phyloP scores from a whole-genome alignment of 2,888 invertebrate genomes.

The Bellardia pandia region DNA sequence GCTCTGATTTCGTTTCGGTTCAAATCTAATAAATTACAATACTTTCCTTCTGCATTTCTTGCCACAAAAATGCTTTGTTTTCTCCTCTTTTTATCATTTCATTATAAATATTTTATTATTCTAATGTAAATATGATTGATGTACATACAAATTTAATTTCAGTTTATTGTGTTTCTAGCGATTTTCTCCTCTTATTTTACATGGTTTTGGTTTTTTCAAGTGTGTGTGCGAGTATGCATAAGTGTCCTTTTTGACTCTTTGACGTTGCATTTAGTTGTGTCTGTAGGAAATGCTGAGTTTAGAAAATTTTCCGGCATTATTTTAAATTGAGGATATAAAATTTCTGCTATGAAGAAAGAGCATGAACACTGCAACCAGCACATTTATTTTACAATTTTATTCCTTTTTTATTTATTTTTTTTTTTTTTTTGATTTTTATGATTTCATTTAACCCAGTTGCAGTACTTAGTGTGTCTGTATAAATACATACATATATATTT shows the following conservation, averaged over 20 bases:
- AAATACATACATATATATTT: too few relatives aligned
- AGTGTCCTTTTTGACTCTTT: conserved; percentile 59
- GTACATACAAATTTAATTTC: conserved; percentile 63
- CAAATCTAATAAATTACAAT: conserved; percentile 47
- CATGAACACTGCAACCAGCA: conserved; percentile 54
- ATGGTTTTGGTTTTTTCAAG: neutral
- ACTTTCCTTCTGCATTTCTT: conserved; percentile 26
- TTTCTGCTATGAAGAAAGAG: conserved; percentile 28
- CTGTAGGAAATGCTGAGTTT: conserved; percentile 72
- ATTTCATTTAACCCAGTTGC: conserved; percentile 67
- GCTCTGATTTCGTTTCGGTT: conserved; percentile 10
- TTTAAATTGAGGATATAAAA: conserved; percentile 72
- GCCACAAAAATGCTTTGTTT: conserved; percentile 23
- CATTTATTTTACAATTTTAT: conserved; percentile 26
- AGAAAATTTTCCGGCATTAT: conserved; percentile 73
- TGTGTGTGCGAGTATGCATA: conserved; percentile 48
- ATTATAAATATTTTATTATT: conserved; percentile 62
- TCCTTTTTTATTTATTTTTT: too few relatives aligned
- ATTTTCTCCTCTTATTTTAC: neutral
- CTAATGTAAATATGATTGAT: conserved; percentile 69
- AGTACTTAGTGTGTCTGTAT: conserved; percentile 19
- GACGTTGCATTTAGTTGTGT: conserved; percentile 62
- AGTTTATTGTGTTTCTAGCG: conserved; percentile 30
- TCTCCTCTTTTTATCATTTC: conserved; percentile 27
- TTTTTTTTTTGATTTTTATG: conserved; percentile 1